Evolutionary conservation across 2,888 invertebrate species (phyloP).

Genomic region (Brachypterus glaber): DNA sequence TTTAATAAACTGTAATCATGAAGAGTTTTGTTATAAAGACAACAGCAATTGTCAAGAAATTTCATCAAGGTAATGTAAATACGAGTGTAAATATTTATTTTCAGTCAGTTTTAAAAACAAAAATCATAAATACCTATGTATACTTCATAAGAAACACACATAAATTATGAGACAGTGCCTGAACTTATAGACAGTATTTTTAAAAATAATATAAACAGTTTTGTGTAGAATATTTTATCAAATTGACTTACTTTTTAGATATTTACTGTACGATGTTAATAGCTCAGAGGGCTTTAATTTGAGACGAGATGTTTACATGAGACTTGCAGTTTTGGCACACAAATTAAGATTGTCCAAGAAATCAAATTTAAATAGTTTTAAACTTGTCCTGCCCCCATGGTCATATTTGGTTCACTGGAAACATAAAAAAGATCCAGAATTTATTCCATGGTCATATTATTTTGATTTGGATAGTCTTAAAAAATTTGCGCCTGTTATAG

Average conservation of each 20-base stretch:
- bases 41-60: background rate
- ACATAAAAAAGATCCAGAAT: conserved; percentile 46
- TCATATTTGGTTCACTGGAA: conserved; percentile 83
- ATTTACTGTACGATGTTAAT: conserved; percentile 88
- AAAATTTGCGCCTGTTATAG: conserved; percentile 74
- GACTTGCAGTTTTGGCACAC: conserved; percentile 75
- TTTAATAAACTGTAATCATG: too few species aligned
- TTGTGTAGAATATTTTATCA: background rate
- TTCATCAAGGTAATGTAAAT: too few species aligned
- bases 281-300: conserved; percentile 95
- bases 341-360: conserved; percentile 48
- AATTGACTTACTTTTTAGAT: conserved; percentile 42
- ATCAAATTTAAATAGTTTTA: conserved; percentile 44
- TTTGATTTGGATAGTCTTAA: conserved; percentile 75
- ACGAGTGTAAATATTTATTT: too few species aligned
- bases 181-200: too few species aligned
- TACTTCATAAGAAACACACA: too few species aligned
- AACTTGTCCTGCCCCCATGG: conserved; percentile 88
- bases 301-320: conserved; percentile 89
- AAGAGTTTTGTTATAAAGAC: background rate
- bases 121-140: too few species aligned
- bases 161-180: too few species aligned
- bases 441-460: conserved; percentile 71
- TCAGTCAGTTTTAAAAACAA: too few species aligned
- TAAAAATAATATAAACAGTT: too few species aligned